phyloP scores from a whole-genome alignment of 2,797 vertebrate genomes.

The Carapus acus region DNA sequence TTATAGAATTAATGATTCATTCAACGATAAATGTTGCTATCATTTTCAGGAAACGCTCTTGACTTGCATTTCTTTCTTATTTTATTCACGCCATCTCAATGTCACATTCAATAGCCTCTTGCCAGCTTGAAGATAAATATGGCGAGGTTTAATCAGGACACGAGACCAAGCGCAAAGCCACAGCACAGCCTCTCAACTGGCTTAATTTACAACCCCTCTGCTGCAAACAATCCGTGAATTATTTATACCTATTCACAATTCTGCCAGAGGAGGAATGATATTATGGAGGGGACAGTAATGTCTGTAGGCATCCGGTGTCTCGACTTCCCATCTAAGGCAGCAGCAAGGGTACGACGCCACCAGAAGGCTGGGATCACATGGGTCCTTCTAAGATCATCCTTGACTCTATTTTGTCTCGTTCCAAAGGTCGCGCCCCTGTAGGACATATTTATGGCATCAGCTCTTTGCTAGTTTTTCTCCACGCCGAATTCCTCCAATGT shows the following conservation, averaged over 20 bases:
- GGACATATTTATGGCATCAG: constrained; percentile 60
- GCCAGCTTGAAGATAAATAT: constrained; percentile 33
- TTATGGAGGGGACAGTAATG: constrained; percentile 25
- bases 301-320: constrained; percentile 16
- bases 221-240: constrained; percentile 47
- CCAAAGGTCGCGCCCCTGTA: constrained; percentile 35
- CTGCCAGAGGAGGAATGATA: constrained; percentile 24
- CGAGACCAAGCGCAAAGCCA: constrained; percentile 15
- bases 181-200: constrained; percentile 26
- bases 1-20: too few species aligned
- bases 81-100: background rate
- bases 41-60: too few species aligned
- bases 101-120: constrained; percentile 22
- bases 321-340: constrained; percentile 44
- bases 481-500: constrained; percentile 43
- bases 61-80: too few species aligned
- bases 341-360: constrained; percentile 30
- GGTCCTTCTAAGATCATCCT: constrained; percentile 38
- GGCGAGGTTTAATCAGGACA: constrained; percentile 23
- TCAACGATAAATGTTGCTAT: too few species aligned
- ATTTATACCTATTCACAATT: constrained; percentile 41
- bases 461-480: constrained; percentile 50
- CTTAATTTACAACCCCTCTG: constrained; percentile 39
- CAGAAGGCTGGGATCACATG: constrained; percentile 44
- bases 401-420: constrained; percentile 50